Percentiles rank a stretch among this genome's conserved stretches.
These are phyloP conservation scores for Ormyrus rosae DNA, from an alignment of 2,888 invertebrate species.

Conservation along the genomic window DNA sequence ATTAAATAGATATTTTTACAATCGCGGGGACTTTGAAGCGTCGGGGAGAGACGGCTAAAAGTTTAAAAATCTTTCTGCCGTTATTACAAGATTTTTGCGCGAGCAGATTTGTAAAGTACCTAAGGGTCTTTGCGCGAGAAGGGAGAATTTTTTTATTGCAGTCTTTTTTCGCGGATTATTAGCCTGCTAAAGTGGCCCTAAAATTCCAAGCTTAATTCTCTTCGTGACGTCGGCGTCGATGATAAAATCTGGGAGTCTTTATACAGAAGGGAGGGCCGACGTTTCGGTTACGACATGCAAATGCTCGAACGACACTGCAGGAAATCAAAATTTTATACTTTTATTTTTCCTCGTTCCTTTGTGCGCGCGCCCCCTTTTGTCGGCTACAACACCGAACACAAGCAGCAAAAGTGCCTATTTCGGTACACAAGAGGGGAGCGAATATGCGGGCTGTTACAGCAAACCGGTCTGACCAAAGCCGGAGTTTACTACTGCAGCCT, in stretches of 20 bases:
- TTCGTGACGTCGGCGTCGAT: no score
- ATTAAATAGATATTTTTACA: constrained; percentile 42
- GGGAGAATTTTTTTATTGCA: no score
- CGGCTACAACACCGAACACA: constrained; percentile 40
- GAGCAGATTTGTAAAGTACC: no score
- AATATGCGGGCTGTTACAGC: constrained; percentile 23
- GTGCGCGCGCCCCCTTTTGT: constrained; percentile 27
- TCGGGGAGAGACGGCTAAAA: neutral
- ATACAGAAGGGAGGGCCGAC: neutral
- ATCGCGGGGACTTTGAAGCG: neutral
- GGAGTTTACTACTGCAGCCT: constrained; percentile 24
- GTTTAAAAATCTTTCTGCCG: constrained; percentile 14
- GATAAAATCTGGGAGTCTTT: no score
- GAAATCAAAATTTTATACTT: neutral
- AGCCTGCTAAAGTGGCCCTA: no score
- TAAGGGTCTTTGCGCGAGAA: neutral
- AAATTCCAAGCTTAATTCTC: no score
- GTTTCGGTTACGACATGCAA: constrained; percentile 7
- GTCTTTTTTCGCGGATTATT: no score
- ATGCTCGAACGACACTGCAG: neutral
- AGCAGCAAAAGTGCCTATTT: constrained; percentile 11
- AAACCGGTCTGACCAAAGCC: constrained; percentile 25
- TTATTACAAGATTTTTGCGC: neutral
- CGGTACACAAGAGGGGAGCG: neutral
- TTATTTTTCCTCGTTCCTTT: constrained; percentile 30